Evolutionary conservation across 1,140 invertebrate genomes (phyloP).

Genomic region (Pogonus chalceus): DNA sequence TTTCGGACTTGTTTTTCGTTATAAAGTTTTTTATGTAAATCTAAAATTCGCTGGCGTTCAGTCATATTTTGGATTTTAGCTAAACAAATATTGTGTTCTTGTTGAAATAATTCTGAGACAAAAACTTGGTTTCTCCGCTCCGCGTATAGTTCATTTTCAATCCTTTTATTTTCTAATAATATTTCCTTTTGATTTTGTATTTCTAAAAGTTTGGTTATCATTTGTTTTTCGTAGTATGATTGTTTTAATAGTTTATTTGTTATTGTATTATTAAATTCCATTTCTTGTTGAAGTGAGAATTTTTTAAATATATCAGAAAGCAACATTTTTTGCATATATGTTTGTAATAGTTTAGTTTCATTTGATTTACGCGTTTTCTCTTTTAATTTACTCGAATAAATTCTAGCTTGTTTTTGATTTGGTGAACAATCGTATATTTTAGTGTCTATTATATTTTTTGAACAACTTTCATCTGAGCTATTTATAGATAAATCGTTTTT

Average conservation of each 20-base stretch:
- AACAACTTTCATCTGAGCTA: too few species aligned
- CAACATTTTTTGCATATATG: too few species aligned
- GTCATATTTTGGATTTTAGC: constrained; percentile 38
- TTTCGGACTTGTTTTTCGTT: constrained; percentile 37
- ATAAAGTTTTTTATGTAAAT: constrained; percentile 40
- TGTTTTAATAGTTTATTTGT: constrained; percentile 44
- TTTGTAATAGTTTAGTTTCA: too few species aligned
- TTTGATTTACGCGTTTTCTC: too few species aligned
- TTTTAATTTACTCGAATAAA: too few species aligned
- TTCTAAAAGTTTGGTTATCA: constrained; percentile 47
- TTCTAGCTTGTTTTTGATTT: too few species aligned
- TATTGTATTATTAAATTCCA: constrained; percentile 37
- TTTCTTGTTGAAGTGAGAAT: too few species aligned
- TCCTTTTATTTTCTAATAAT: constrained; percentile 40
- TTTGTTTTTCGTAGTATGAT: constrained; percentile 51
- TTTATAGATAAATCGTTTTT: too few species aligned
- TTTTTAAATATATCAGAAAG: too few species aligned
- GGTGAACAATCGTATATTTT: too few species aligned
- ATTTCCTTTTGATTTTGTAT: constrained; percentile 42
- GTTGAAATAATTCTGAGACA: constrained; percentile 34
- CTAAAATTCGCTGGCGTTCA: constrained; percentile 39
- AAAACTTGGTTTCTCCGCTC: constrained; percentile 38
- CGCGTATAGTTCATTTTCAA: constrained; percentile 37
- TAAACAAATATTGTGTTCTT: constrained; percentile 35
- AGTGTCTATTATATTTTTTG: too few species aligned